These are phyloP conservation scores for Pituophis catenifer DNA, from an alignment of 2,113 vertebrate genomes.

Conservation along the genomic window DNA sequence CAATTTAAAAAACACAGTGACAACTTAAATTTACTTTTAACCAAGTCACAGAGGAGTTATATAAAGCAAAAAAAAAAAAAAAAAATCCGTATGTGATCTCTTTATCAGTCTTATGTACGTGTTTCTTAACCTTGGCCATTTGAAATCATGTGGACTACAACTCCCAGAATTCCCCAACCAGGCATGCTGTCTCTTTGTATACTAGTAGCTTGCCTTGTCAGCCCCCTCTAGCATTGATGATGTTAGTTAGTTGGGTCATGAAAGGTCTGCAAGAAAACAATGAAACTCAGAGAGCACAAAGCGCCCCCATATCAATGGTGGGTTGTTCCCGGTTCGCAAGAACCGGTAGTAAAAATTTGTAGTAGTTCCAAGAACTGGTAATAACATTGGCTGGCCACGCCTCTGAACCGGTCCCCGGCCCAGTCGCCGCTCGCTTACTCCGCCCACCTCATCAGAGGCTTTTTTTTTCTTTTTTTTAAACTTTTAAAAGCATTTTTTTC, in stretches of 20 bases:
- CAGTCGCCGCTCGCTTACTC: too few species aligned
- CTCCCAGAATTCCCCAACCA: not conserved
- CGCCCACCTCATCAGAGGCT: too few species aligned
- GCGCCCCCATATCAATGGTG: too few species aligned
- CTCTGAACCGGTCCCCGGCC: too few species aligned
- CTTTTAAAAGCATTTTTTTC: too few species aligned
- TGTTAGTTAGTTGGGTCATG: not conserved
- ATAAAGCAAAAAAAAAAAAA: not conserved
- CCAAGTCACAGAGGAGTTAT: not conserved
- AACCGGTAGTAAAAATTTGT: too few species aligned
- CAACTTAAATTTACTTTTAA: not conserved
- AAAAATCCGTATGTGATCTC: not conserved
- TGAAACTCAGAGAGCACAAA: not conserved
- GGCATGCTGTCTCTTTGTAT: not conserved
- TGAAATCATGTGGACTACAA: not conserved
- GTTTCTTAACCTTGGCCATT: not conserved
- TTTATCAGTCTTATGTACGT: not conserved
- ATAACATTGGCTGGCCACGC: too few species aligned
- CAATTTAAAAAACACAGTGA: not conserved
- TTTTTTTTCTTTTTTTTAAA: too few species aligned
- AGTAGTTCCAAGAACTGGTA: too few species aligned
- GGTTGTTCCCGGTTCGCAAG: too few species aligned
- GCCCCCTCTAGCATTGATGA: not conserved
- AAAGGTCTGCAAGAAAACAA: not conserved
- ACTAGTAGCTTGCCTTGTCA: not conserved